Conservation (phyloP, 2,888 invertebrate genomes). For the Halictus ligatus region DNA sequence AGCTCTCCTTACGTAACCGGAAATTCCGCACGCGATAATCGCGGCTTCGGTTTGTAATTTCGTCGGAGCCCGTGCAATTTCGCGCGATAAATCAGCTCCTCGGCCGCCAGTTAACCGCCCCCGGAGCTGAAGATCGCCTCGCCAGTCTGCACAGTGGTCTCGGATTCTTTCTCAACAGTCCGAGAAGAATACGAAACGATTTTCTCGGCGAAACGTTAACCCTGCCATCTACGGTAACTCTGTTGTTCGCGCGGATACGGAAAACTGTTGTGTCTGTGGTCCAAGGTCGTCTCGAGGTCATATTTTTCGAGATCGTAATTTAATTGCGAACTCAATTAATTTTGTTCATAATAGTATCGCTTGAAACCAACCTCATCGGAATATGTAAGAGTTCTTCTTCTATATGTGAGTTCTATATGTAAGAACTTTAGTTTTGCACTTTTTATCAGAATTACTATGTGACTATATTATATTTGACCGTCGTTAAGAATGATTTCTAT, state of each 20-base stretch:
- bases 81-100: slow-evolving; percentile 59
- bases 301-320: background rate
- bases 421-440: too few relatives aligned
- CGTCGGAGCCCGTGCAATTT: slow-evolving; percentile 62
- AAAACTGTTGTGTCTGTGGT: background rate
- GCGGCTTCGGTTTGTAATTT: slow-evolving; percentile 62
- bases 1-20: slow-evolving; percentile 64
- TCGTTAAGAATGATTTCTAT: too few relatives aligned
- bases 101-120: slow-evolving; percentile 15
- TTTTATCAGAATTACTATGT: too few relatives aligned
- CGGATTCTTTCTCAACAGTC: background rate
- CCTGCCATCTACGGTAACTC: background rate
- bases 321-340: too few relatives aligned
- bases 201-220: background rate
- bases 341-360: too few relatives aligned
- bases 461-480: too few relatives aligned
- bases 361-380: too few relatives aligned
- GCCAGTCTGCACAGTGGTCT: background rate
- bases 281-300: background rate
- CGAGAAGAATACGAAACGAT: background rate
- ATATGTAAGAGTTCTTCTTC: too few relatives aligned
- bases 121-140: slow-evolving; percentile 24
- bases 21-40: slow-evolving; percentile 67
- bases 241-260: background rate
- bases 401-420: too few relatives aligned